phyloP scores from a whole-genome alignment of 2,888 invertebrate genomes.

The Tineola bisselliella region DNA sequence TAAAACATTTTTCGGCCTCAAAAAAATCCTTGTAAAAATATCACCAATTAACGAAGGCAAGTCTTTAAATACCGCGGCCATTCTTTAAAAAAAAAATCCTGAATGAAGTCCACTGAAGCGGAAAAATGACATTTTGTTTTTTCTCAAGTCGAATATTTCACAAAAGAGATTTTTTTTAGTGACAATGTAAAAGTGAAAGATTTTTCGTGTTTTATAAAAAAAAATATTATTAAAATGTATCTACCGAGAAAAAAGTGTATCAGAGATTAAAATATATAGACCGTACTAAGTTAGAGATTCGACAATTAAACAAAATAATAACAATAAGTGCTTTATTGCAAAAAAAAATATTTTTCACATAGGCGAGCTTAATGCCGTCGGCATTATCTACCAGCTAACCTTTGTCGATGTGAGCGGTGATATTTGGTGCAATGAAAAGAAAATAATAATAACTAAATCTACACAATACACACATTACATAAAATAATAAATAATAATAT shows the following conservation, averaged over 20 bases:
- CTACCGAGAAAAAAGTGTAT: background rate
- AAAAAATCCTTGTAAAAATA: background rate
- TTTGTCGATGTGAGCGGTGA: no score
- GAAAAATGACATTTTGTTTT: slow-evolving; percentile 9
- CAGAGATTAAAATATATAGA: background rate
- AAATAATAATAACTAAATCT: no score
- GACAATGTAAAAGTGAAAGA: background rate
- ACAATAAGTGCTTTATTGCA: no score
- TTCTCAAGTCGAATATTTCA: background rate
- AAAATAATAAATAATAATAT: no score
- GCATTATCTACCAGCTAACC: no score
- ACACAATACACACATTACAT: no score
- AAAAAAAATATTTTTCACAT: no score
- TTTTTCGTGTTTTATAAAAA: background rate
- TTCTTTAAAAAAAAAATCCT: background rate
- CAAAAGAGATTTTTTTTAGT: background rate
- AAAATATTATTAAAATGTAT: background rate
- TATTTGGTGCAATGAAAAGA: no score
- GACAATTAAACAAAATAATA: no score
- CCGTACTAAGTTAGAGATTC: no score
- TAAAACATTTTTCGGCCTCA: background rate
- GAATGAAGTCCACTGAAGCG: background rate
- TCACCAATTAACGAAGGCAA: background rate
- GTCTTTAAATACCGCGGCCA: slow-evolving; percentile 2
- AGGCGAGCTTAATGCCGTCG: no score